These are phyloP conservation scores for Paracanthobrama guichenoti DNA, from an alignment of 2,113 vertebrate species.

Conservation along the genomic window DNA sequence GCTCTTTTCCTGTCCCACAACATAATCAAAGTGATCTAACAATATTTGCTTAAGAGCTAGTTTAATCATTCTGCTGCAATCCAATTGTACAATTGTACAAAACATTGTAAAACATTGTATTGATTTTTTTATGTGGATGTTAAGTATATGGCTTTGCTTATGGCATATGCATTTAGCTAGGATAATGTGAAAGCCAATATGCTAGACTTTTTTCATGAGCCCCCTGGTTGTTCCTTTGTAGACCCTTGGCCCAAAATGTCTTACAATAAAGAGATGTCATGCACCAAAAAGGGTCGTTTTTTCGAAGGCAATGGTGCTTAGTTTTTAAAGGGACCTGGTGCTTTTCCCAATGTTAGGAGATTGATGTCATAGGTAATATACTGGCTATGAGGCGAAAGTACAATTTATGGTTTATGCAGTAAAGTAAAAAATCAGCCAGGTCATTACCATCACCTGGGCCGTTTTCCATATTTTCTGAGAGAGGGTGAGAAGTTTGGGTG, in stretches of 20 bases:
- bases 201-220: background rate
- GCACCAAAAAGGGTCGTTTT: slow-evolving; percentile 62
- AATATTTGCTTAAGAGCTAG: background rate
- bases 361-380: slow-evolving; percentile 53
- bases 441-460: slow-evolving; percentile 44
- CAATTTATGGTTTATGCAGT: slow-evolving; percentile 36
- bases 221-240: slow-evolving; percentile 6
- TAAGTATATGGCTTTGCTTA: background rate
- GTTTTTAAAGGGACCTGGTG: slow-evolving; percentile 40
- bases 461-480: slow-evolving; percentile 25
- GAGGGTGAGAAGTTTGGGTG: slow-evolving; percentile 13
- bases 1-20: background rate
- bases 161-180: background rate
- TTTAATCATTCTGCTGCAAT: background rate
- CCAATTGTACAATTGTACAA: background rate
- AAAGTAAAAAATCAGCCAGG: slow-evolving; percentile 34
- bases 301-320: slow-evolving; percentile 53
- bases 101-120: too few relatives aligned
- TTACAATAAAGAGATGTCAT: slow-evolving; percentile 60
- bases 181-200: background rate
- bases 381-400: slow-evolving; percentile 41
- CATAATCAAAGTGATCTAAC: background rate
- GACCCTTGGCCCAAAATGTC: slow-evolving; percentile 20
- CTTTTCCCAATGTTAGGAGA: slow-evolving; percentile 47
- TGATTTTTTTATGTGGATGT: background rate